Conservation (phyloP, 2,888 invertebrate genomes). For the Ditula angustiorana region DNA sequence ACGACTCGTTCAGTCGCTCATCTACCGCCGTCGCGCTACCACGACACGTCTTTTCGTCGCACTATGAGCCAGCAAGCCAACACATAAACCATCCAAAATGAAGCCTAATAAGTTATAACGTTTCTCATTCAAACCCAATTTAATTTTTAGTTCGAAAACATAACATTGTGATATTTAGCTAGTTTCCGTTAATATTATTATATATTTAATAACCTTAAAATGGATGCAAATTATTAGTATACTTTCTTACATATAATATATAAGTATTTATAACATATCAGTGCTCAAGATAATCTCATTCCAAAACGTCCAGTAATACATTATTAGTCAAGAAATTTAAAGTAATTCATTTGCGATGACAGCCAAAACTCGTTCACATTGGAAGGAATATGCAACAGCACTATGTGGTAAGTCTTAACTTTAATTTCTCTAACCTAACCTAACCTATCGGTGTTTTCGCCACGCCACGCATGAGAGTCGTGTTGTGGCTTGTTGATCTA, state of each 20-base stretch:
- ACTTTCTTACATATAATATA: slow-evolving; percentile 46
- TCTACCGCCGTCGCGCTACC: slow-evolving; percentile 74
- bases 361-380: slow-evolving; percentile 83
- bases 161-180: slow-evolving; percentile 85
- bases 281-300: slow-evolving; percentile 85
- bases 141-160: slow-evolving; percentile 83
- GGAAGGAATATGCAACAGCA: slow-evolving; percentile 85
- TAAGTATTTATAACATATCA: slow-evolving; percentile 68
- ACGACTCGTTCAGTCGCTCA: slow-evolving; percentile 71
- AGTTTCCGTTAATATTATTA: slow-evolving; percentile 73
- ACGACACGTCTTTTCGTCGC: slow-evolving; percentile 72
- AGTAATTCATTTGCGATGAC: slow-evolving; percentile 74
- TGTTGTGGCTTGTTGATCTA: slow-evolving; percentile 13
- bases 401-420: slow-evolving; percentile 77
- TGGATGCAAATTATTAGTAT: slow-evolving; percentile 79
- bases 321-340: slow-evolving; percentile 62
- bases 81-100: slow-evolving; percentile 84
- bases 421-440: slow-evolving; percentile 54
- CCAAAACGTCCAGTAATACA: slow-evolving; percentile 74
- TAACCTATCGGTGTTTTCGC: slow-evolving; percentile 67
- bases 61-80: slow-evolving; percentile 81
- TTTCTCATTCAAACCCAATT: slow-evolving; percentile 74
- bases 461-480: slow-evolving; percentile 33
- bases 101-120: slow-evolving; percentile 85
- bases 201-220: slow-evolving; percentile 74